These are phyloP conservation scores for Ashinkailepas kermadecensis DNA, from an alignment of 2,888 invertebrate species.

Conservation along the genomic window DNA sequence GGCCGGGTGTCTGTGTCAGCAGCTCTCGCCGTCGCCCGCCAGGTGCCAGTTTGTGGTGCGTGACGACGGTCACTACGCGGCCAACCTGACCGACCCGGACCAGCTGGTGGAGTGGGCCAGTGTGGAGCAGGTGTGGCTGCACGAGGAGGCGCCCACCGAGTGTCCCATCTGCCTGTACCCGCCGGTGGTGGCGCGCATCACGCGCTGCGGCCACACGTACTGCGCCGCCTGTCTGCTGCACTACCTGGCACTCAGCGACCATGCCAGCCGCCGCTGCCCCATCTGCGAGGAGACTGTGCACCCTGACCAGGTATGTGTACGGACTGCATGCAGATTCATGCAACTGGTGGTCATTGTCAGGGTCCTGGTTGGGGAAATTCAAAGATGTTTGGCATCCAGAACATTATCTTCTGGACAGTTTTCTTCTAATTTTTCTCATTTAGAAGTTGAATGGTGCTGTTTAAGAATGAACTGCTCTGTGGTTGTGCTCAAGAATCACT, in stretches of 20 bases:
- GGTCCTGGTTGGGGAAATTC: no score
- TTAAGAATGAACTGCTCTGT: no score
- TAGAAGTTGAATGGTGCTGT: no score
- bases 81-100: slow-evolving; percentile 75
- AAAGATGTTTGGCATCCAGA: no score
- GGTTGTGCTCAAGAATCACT: no score
- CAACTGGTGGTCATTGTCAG: no score
- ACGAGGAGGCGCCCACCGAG: slow-evolving; percentile 57
- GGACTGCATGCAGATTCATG: no score
- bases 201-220: slow-evolving; percentile 88
- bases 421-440: no score
- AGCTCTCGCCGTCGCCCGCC: not conserved
- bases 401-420: no score
- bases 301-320: slow-evolving; percentile 51
- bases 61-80: slow-evolving; percentile 66
- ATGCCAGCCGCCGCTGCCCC: slow-evolving; percentile 76
- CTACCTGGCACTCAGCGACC: slow-evolving; percentile 77
- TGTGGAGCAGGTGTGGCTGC: slow-evolving; percentile 78
- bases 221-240: slow-evolving; percentile 95
- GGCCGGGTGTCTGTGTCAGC: no score
- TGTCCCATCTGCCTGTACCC: slow-evolving; percentile 90
- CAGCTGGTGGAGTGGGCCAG: slow-evolving; percentile 81
- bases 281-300: slow-evolving; percentile 81
- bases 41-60: slow-evolving; percentile 95
- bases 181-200: slow-evolving; percentile 69